A percentile compares a stretch with the other conserved stretches of the same genome.
These are phyloP conservation scores for Epirrhoe alternata DNA, from an alignment of 2,888 invertebrate genomes.

Conservation along the genomic window DNA sequence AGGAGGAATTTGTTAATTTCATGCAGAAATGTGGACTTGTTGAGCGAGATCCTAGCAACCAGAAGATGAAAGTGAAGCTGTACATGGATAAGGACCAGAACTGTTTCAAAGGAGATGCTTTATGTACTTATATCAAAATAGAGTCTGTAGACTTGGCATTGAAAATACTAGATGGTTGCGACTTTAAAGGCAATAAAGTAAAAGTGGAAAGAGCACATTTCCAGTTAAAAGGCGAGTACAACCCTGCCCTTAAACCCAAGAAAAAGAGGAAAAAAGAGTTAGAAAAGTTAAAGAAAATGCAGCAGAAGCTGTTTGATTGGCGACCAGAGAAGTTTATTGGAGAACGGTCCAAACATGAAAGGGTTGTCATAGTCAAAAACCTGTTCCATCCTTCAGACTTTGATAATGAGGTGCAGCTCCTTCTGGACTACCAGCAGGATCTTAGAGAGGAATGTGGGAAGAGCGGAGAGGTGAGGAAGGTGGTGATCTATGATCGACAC, in stretches of 20 bases:
- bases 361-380: slow-evolving; percentile 96
- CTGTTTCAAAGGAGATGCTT: slow-evolving; percentile 96
- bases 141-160: slow-evolving; percentile 98
- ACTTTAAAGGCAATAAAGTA: slow-evolving; percentile 91
- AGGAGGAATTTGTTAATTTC: slow-evolving; percentile 95
- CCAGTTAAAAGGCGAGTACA: slow-evolving; percentile 96
- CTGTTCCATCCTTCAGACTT: slow-evolving; percentile 95
- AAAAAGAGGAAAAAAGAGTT: slow-evolving; percentile 95
- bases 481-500: slow-evolving; percentile 95
- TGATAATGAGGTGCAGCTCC: slow-evolving; percentile 94
- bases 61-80: slow-evolving; percentile 95
- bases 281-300: slow-evolving; percentile 95
- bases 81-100: slow-evolving; percentile 93
- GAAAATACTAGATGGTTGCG: slow-evolving; percentile 95
- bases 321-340: slow-evolving; percentile 95
- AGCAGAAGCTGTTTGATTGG: slow-evolving; percentile 99
- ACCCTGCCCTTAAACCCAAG: slow-evolving; percentile 96
- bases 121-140: slow-evolving; percentile 98
- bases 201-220: slow-evolving; percentile 97
- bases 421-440: slow-evolving; percentile 96
- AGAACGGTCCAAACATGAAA: slow-evolving; percentile 94
- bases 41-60: slow-evolving; percentile 92
- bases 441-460: slow-evolving; percentile 95
- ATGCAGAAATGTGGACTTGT: slow-evolving; percentile 99
- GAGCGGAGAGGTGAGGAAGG: slow-evolving; percentile 96